phyloP scores from a whole-genome alignment of 2,888 invertebrate genomes.

The Diaphora mendica region DNA sequence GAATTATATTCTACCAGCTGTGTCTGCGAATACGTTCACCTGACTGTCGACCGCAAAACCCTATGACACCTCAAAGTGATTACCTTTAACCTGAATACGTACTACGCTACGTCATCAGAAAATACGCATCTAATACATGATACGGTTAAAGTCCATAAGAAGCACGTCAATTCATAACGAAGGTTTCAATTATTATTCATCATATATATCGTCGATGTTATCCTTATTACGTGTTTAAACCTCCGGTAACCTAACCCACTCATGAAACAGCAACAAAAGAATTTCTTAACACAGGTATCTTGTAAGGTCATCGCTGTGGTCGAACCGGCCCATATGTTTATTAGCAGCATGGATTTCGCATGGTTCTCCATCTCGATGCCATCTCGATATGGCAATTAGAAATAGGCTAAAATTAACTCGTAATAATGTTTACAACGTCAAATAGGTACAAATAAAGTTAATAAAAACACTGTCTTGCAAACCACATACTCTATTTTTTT shows the following conservation, averaged over 20 bases:
- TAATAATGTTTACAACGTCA: background rate
- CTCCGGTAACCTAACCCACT: too few species aligned
- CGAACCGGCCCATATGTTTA: too few species aligned
- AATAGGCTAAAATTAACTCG: background rate
- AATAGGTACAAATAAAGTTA: background rate
- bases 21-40: background rate
- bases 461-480: too few species aligned
- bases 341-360: background rate
- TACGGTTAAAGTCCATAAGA: background rate
- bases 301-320: too few species aligned
- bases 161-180: background rate
- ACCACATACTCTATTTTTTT: too few species aligned
- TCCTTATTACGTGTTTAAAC: background rate
- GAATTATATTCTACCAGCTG: background rate
- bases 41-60: background rate
- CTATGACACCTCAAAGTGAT: background rate
- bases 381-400: background rate
- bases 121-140: background rate
- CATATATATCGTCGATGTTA: background rate
- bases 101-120: background rate
- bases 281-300: too few species aligned
- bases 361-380: background rate
- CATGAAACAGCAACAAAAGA: too few species aligned
- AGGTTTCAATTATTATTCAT: background rate
- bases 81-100: background rate